Percentiles rank a stretch among this genome's conserved stretches.
phyloP scores from a whole-genome alignment of 2,888 invertebrate species.

The Escarpia spicata region DNA sequence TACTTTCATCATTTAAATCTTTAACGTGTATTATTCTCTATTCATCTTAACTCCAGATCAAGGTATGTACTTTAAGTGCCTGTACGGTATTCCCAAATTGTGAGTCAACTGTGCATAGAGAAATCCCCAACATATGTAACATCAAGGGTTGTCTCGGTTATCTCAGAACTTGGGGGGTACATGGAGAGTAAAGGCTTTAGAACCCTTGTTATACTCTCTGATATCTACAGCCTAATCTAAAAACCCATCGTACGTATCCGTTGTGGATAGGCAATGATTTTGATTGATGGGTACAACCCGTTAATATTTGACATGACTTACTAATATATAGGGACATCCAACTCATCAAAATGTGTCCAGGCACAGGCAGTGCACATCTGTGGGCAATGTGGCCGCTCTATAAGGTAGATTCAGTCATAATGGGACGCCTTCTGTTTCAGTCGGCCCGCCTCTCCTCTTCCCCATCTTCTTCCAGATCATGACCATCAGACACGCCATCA shows the following conservation, averaged over 20 bases:
- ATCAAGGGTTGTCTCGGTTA: not conserved
- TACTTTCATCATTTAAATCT: not conserved
- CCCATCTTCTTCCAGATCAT: conserved; percentile 63
- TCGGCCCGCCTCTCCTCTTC: conserved; percentile 63
- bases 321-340: too few species aligned
- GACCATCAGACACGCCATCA: conserved; percentile 57
- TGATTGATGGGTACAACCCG: too few species aligned
- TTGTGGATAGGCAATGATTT: too few species aligned
- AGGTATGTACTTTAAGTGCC: not conserved
- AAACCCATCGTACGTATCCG: too few species aligned
- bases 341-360: too few species aligned
- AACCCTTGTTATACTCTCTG: too few species aligned
- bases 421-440: conserved; percentile 41
- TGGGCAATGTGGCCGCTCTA: too few species aligned
- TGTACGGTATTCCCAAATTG: not conserved
- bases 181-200: too few species aligned
- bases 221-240: too few species aligned
- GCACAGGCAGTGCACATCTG: too few species aligned
- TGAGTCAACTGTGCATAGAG: not conserved
- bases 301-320: too few species aligned
- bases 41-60: not conserved
- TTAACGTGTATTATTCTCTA: not conserved
- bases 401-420: too few species aligned
- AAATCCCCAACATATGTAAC: not conserved
- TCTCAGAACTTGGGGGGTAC: not conserved